Evolutionary conservation across 2,113 vertebrate genomes (phyloP).

Genomic region (Budorcas taxicolor): DNA sequence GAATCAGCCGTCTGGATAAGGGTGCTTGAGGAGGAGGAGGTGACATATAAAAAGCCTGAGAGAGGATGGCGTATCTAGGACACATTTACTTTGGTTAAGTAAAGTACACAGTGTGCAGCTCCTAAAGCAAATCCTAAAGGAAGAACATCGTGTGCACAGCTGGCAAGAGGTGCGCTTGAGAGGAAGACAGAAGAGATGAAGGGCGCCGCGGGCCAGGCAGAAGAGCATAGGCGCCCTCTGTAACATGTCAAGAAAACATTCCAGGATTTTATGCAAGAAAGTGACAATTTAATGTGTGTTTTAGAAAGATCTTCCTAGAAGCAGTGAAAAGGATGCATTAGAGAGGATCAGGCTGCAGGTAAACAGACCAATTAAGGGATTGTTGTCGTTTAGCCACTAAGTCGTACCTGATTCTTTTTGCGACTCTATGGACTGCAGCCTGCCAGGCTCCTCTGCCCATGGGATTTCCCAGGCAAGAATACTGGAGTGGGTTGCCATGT

Average conservation of each 20-base stretch:
- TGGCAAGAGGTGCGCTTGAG: neutral
- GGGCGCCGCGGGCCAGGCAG: neutral
- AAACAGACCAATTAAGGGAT: neutral
- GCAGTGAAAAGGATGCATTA: neutral
- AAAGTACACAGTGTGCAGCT: neutral
- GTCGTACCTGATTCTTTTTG: neutral
- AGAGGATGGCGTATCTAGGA: neutral
- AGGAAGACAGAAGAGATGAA: neutral
- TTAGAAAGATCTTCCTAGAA: constrained; percentile 19
- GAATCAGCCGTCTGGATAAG: neutral
- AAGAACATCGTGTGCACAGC: neutral
- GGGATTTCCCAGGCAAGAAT: neutral
- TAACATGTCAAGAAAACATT: neutral
- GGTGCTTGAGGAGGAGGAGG: neutral
- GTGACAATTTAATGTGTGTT: neutral
- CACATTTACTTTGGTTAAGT: neutral
- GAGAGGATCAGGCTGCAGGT: neutral
- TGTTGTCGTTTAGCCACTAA: neutral
- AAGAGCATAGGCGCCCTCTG: neutral
- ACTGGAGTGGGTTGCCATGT: neutral
- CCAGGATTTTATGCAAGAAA: neutral
- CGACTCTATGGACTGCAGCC: neutral
- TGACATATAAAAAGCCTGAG: neutral
- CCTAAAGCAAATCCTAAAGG: neutral
- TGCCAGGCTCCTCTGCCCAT: neutral